phyloP scores from a whole-genome alignment of 2,797 vertebrate species.

The Amblyraja radiata region DNA sequence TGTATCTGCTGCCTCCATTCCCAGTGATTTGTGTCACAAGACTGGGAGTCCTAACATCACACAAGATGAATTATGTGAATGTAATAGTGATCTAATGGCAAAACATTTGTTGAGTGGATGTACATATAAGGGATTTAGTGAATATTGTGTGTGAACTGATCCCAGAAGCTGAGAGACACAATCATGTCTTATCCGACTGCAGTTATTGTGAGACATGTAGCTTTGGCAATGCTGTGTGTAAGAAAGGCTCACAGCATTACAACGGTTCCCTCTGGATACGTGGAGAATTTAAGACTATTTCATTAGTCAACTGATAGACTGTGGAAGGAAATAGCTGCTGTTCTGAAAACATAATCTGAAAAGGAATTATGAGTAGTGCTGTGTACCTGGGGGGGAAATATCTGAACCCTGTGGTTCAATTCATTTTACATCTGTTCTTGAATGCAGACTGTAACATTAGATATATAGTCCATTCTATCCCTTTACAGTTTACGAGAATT shows the following conservation, averaged over 20 bases:
- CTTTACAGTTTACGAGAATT: not conserved
- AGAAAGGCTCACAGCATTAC: not conserved
- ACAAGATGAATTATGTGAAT: not conserved
- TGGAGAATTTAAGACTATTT: slow-evolving; percentile 5
- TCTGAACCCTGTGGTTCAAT: not conserved
- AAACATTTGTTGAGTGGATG: not conserved
- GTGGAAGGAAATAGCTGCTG: not conserved
- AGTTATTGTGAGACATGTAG: not conserved
- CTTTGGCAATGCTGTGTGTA: slow-evolving; percentile 7
- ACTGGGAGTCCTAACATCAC: not conserved
- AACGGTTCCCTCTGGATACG: not conserved
- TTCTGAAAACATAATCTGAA: slow-evolving; percentile 27
- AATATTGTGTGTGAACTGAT: not conserved
- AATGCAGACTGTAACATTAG: not conserved
- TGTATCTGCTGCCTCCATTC: not conserved
- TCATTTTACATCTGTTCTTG: not conserved
- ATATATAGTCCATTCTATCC: not conserved
- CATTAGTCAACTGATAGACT: slow-evolving; percentile 8
- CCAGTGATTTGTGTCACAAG: not conserved
- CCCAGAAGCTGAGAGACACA: not conserved
- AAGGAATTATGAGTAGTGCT: slow-evolving; percentile 7
- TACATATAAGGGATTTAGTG: not conserved
- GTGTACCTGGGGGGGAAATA: not conserved
- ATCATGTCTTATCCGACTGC: not conserved
- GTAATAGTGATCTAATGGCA: not conserved